phyloP scores from a whole-genome alignment of 2,113 vertebrate genomes.

The Nannobrachium achirus region DNA sequence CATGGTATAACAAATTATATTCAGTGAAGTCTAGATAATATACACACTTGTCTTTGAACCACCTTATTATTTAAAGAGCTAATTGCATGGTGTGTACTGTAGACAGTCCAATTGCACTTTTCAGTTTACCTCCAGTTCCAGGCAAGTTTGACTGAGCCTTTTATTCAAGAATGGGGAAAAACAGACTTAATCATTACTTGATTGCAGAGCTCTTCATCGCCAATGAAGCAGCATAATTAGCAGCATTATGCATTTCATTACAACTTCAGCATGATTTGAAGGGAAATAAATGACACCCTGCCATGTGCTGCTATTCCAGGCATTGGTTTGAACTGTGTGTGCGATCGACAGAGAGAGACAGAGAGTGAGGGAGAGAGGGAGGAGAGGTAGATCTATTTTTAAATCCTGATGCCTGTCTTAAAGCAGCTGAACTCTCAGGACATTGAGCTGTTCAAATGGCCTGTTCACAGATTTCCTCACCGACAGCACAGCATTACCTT shows the following conservation, averaged over 20 bases:
- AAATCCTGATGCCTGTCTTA: not conserved
- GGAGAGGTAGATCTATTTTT: too few species aligned
- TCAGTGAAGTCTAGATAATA: constrained; percentile 14
- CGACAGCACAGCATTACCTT: constrained; percentile 3
- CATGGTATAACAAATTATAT: constrained; percentile 45
- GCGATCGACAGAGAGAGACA: too few species aligned
- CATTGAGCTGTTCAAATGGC: constrained; percentile 24
- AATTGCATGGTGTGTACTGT: constrained; percentile 14
- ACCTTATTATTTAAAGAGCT: constrained; percentile 27
- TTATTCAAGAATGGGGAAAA: constrained; percentile 1
- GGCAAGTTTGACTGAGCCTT: constrained; percentile 9
- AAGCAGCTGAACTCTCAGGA: constrained; percentile 10
- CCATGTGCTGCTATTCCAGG: too few species aligned
- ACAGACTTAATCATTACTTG: not conserved
- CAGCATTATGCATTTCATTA: not conserved
- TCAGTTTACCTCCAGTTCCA: constrained; percentile 1
- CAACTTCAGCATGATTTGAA: not conserved
- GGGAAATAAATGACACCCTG: too few species aligned
- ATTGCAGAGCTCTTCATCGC: not conserved
- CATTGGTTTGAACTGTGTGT: too few species aligned
- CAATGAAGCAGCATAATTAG: not conserved
- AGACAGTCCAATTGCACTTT: not conserved
- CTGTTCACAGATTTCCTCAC: constrained; percentile 22
- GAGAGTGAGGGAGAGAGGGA: too few species aligned
- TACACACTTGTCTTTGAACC: constrained; percentile 33